A percentile compares a stretch with the other conserved stretches of the same genome.
These are phyloP conservation scores for Rhyacophila brunnea DNA, from an alignment of 1,140 invertebrate genomes.

Conservation along the genomic window DNA sequence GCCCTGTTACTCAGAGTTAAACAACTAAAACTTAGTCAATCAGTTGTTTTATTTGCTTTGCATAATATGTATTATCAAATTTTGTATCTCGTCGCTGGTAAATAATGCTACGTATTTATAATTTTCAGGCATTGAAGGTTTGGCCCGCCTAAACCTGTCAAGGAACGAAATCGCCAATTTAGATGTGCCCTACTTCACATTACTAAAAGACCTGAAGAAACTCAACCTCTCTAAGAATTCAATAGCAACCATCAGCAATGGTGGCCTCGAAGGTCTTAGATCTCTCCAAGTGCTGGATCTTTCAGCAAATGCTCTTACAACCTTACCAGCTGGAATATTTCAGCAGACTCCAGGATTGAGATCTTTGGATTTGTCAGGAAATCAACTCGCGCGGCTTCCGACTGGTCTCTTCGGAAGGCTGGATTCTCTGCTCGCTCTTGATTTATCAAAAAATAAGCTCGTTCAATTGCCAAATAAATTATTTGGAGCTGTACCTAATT, in stretches of 20 bases:
- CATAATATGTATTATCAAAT: too few relatives aligned
- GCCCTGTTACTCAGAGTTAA: too few relatives aligned
- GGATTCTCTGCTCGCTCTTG: conserved; percentile 3
- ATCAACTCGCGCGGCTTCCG: conserved; percentile 11
- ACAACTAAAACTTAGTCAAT: too few relatives aligned
- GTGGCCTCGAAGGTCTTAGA: conserved; percentile 5
- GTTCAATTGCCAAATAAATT: conserved; percentile 8
- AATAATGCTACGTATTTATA: too few relatives aligned
- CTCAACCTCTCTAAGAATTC: conserved; percentile 16
- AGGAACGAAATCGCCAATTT: conserved; percentile 11
- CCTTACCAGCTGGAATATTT: conserved; percentile 9
- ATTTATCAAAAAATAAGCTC: conserved; percentile 21
- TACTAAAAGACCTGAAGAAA: conserved; percentile 12
- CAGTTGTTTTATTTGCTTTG: too few relatives aligned
- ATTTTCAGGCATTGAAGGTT: not conserved
- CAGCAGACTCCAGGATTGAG: not conserved
- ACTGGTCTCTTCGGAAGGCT: conserved; percentile 5
- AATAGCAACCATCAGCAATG: conserved; percentile 1
- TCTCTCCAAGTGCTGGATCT: conserved; percentile 14
- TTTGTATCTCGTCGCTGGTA: too few relatives aligned
- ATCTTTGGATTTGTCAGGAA: conserved; percentile 8
- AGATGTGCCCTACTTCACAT: conserved; percentile 3
- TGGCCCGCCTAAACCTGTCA: not conserved
- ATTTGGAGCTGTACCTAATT: conserved; percentile 7
- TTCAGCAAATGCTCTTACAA: conserved; percentile 12